Conservation (phyloP, 2,797 vertebrate genomes). For the Poeciliopsis gracilis region DNA sequence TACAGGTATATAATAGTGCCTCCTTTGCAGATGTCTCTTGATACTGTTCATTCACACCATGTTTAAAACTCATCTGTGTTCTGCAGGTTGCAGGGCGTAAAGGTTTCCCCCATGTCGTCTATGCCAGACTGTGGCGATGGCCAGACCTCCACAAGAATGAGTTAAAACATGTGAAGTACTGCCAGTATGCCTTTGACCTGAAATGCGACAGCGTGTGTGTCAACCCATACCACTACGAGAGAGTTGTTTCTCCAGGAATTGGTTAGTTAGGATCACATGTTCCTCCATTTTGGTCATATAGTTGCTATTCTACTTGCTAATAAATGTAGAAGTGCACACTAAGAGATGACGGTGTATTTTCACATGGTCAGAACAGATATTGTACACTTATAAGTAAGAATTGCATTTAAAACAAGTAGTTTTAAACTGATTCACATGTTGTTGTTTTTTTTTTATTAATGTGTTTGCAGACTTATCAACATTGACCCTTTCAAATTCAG, state of each 20-base stretch:
- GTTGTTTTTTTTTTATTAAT: constrained; percentile 20
- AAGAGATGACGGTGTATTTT: neutral
- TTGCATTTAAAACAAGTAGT: neutral
- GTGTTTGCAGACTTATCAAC: constrained; percentile 90
- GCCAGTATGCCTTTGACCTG: constrained; percentile 97
- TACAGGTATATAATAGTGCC: constrained; percentile 82
- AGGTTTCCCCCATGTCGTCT: constrained; percentile 97
- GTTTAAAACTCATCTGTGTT: constrained; percentile 22
- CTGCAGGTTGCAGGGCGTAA: constrained; percentile 94
- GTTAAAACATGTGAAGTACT: constrained; percentile 97
- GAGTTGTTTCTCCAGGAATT: constrained; percentile 95
- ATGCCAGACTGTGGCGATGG: constrained; percentile 96
- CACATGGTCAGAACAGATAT: neutral
- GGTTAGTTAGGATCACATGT: constrained; percentile 79
- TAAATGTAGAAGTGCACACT: neutral
- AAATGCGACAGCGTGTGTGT: constrained; percentile 98
- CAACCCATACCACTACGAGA: constrained; percentile 97
- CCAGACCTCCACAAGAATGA: constrained; percentile 98
- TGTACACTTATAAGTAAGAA: neutral
- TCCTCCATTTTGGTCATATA: neutral
- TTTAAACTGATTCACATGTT: constrained; percentile 15
- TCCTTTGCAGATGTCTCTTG: neutral
- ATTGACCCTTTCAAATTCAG: constrained; percentile 92
- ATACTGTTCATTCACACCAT: neutral
- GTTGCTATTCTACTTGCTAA: neutral